A percentile compares a stretch with the other conserved stretches of the same genome.
Conservation (phyloP, 2,888 invertebrate genomes). For the Lissonota sp. region DNA sequence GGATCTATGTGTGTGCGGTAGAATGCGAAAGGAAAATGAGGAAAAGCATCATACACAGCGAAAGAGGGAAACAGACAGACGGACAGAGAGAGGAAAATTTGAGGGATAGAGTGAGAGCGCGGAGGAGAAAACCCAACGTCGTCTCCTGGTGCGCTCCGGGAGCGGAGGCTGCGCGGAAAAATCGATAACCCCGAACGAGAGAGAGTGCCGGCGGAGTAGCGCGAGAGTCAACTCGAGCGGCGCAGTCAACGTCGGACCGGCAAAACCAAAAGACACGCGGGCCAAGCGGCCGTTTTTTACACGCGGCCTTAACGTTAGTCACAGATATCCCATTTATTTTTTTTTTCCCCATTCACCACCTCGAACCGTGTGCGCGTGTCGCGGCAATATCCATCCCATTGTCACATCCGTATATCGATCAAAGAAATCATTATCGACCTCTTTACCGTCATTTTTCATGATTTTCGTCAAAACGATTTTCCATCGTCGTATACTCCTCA, state of each 20-base stretch:
- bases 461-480: neutral
- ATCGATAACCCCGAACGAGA: conserved; percentile 77
- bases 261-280: conserved; percentile 78
- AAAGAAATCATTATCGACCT: neutral
- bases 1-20: neutral
- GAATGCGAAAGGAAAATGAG: neutral
- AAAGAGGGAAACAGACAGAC: neutral
- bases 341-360: neutral
- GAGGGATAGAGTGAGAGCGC: conserved; percentile 27
- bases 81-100: conserved; percentile 37
- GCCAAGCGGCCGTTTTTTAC: conserved; percentile 58
- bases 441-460: neutral
- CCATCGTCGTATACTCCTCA: neutral
- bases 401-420: neutral
- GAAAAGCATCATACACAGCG: conserved; percentile 28
- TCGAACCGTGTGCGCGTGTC: conserved; percentile 3
- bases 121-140: conserved; percentile 50
- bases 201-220: conserved; percentile 73
- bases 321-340: conserved; percentile 30
- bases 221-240: conserved; percentile 76
- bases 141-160: conserved; percentile 73
- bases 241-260: conserved; percentile 81
- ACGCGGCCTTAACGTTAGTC: conserved; percentile 65
- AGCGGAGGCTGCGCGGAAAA: conserved; percentile 83
- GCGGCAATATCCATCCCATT: conserved; percentile 1